phyloP scores from a whole-genome alignment of 30 jellyfish, hydroid and myxozoan species.

The Aurelia aurita complex sp. Pacific region DNA sequence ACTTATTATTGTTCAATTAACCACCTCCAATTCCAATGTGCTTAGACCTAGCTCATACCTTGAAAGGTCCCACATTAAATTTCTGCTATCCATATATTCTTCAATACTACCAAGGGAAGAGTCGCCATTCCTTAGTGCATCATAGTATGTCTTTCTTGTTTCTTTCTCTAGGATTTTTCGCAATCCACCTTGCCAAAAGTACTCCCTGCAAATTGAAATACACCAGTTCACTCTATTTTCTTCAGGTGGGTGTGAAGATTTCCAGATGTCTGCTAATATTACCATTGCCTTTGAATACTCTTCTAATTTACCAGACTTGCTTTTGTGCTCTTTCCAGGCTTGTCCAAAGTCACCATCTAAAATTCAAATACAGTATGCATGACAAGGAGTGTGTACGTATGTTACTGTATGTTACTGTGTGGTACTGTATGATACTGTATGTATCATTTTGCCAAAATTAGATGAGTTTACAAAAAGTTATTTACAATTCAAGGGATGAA shows the following conservation, averaged over 20 bases:
- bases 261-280: constrained; percentile 74
- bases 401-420: too few relatives aligned
- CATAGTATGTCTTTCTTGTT: constrained; percentile 17
- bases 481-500: too few relatives aligned
- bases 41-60: too few relatives aligned
- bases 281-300: constrained; percentile 80
- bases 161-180: constrained; percentile 44
- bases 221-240: constrained; percentile 86
- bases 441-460: too few relatives aligned
- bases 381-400: too few relatives aligned
- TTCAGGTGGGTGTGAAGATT: constrained; percentile 34
- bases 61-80: too few relatives aligned
- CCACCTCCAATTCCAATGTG: too few relatives aligned
- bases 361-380: too few relatives aligned
- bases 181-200: constrained; percentile 74
- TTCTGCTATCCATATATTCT: constrained; percentile 1
- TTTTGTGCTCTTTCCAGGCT: constrained; percentile 67
- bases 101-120: constrained; percentile 23
- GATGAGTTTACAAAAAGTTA: too few relatives aligned
- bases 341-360: constrained; percentile 1
- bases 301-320: constrained; percentile 14
- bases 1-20: too few relatives aligned
- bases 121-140: constrained; percentile 20
- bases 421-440: too few relatives aligned
- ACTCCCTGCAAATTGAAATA: constrained; percentile 34